Evolutionary conservation across 2,797 vertebrate species (phyloP).

Genomic region (Fundulus diaphanus): DNA sequence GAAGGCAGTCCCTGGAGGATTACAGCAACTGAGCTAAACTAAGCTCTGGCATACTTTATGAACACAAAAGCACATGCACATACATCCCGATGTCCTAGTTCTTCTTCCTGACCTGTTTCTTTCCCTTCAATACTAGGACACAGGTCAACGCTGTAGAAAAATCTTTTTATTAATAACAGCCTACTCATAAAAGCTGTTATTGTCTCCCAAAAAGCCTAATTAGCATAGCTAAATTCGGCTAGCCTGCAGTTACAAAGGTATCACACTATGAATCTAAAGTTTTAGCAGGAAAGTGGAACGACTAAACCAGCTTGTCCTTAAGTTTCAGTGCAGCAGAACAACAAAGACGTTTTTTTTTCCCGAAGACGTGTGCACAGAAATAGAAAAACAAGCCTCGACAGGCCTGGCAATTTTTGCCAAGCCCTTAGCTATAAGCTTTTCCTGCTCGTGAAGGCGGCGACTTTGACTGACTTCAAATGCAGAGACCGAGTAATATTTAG

Average conservation of each 20-base stretch:
- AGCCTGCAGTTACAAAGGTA: neutral
- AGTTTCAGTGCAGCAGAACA: constrained; percentile 15
- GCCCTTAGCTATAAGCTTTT: constrained; percentile 33
- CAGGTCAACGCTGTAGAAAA: constrained; percentile 6
- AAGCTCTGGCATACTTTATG: constrained; percentile 43
- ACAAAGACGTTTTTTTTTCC: constrained; percentile 27
- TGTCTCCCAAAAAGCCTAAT: neutral
- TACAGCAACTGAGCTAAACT: constrained; percentile 48
- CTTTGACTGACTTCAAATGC: constrained; percentile 4
- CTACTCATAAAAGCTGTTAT: constrained; percentile 14
- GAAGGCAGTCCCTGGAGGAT: constrained; percentile 58
- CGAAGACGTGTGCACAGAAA: constrained; percentile 27
- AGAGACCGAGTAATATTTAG: neutral
- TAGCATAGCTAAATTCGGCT: neutral
- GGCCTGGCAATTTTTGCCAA: constrained; percentile 40
- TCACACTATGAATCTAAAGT: neutral
- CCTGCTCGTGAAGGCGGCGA: constrained; percentile 2
- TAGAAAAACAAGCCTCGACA: constrained; percentile 56
- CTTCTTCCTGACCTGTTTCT: constrained; percentile 43
- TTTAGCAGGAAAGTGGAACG: constrained; percentile 23
- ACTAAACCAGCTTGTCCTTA: constrained; percentile 12
- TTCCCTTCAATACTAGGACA: constrained; percentile 14
- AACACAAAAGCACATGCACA: constrained; percentile 34
- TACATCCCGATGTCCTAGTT: constrained; percentile 48
- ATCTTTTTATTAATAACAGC: neutral